Conservation (phyloP, 2,888 invertebrate species). For the Darwinula stevensoni region DNA sequence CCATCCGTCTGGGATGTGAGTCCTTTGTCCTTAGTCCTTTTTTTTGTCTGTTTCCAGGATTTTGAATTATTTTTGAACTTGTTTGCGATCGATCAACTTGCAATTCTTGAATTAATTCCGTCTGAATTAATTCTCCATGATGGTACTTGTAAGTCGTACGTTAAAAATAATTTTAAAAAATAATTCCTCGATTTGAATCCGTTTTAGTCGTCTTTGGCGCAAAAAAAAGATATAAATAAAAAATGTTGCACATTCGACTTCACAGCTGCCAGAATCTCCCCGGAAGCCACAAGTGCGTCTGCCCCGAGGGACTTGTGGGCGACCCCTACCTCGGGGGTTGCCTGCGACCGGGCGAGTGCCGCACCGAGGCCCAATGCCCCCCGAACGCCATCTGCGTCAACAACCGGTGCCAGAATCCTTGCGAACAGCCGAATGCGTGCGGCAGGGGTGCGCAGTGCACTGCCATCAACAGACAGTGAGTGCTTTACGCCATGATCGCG, state of each 20-base stretch:
- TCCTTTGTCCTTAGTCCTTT: no score
- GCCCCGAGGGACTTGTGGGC: conserved; percentile 33
- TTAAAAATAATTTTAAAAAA: no score
- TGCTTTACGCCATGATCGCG: not conserved
- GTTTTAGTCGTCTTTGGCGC: no score
- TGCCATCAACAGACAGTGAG: not conserved
- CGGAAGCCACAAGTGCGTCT: conserved; percentile 44
- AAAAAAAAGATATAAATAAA: no score
- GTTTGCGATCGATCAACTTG: no score
- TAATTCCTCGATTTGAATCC: no score
- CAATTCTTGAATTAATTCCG: no score
- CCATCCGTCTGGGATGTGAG: conserved; percentile 34
- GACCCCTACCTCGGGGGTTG: conserved; percentile 43
- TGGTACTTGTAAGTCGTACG: no score
- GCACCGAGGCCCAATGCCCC: conserved; percentile 13
- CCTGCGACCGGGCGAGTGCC: conserved; percentile 38
- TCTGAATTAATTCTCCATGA: no score
- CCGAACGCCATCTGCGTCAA: conserved; percentile 30
- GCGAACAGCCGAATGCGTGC: conserved; percentile 22
- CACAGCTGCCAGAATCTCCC: conserved; percentile 38
- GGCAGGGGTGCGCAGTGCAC: conserved; percentile 19
- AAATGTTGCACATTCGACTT: conserved; percentile 8
- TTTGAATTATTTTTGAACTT: no score
- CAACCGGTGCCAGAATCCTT: conserved; percentile 34
- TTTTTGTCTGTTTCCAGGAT: no score